Base-by-base conservation (phyloP, 64 coral and sea anemone species). In the Actinia equina region DNA sequence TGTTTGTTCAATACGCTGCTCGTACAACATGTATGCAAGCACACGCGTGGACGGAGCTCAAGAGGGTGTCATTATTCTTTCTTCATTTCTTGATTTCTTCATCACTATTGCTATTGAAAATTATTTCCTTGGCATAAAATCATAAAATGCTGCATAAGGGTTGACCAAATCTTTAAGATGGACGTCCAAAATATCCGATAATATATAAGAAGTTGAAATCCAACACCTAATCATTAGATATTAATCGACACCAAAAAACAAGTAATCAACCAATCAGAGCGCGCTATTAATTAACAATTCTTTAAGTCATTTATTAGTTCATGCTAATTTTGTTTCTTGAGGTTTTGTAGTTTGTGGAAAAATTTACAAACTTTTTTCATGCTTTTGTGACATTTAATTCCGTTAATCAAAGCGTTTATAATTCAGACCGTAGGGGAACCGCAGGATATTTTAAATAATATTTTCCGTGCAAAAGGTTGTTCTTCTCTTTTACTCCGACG, bases 211-310 rank as follows among this genome's bases (percentile, higher is more conserved):
- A 41, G 23, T 8, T 74, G 78, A 16, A 81, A 81, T 45, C 77
- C 1, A 44, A 43, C 4, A 43, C 1, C 77, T 43, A 42, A 43
- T 67, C n/a, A 5, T 20, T 6, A 26, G 69, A 30, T 74, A 81
- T 44, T 22, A 17, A 52, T 15, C 52, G 18, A 52, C 78, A 81
- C 78, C 22, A 43, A 22, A 16, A 0, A 51, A 81, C 78, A 81
- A 8, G 20, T 22, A 37, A 81, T 81, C 78, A 81, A 52, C 78
- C 78, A 81, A 81, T 81, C 78, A 81, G 78, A 81, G 78, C 78
- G 78, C 78, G 78, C 45, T 4, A 22, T 81, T 23, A 81, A 81
- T 81, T 81, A 81, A 25, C 49, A 44, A 52, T 49, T 81, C 1
- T n/a, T 81, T 52, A 81, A 20, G 78, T 81, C 16, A 52, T 46